phyloP scores from a whole-genome alignment of 2,797 vertebrate genomes.

The Channallabes apus region DNA sequence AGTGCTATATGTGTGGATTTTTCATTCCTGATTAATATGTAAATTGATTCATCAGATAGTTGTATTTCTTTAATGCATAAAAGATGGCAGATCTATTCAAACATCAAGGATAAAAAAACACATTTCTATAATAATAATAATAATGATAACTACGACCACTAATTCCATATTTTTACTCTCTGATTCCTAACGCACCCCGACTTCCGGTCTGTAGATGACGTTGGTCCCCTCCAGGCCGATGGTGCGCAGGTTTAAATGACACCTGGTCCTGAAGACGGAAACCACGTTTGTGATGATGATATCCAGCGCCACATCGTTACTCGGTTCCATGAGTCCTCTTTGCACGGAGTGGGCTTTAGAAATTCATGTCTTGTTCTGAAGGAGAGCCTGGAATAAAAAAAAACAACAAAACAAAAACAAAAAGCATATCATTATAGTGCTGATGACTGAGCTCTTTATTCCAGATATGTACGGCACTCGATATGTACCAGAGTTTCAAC shows the following conservation, averaged over 20 bases:
- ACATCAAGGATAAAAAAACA: too few species aligned
- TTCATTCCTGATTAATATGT: not conserved
- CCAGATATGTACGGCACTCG: not conserved
- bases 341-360: slow-evolving; percentile 44
- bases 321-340: slow-evolving; percentile 88
- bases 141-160: not conserved
- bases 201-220: slow-evolving; percentile 97
- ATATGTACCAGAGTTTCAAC: not conserved
- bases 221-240: slow-evolving; percentile 95
- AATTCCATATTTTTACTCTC: not conserved
- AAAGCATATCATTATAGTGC: not conserved
- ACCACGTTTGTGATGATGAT: slow-evolving; percentile 98
- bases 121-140: not conserved
- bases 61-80: not conserved
- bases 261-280: slow-evolving; percentile 96
- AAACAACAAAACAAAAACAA: not conserved
- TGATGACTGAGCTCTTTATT: not conserved
- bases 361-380: slow-evolving; percentile 53
- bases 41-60: not conserved
- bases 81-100: not conserved
- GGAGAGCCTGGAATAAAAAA: slow-evolving; percentile 27
- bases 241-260: slow-evolving; percentile 96
- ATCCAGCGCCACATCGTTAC: slow-evolving; percentile 93
- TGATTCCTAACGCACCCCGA: slow-evolving; percentile 81
- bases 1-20: not conserved